Percentiles rank a stretch among this genome's conserved stretches.
Conservation (phyloP, 2,888 invertebrate genomes). For the Chrysolina americana region DNA sequence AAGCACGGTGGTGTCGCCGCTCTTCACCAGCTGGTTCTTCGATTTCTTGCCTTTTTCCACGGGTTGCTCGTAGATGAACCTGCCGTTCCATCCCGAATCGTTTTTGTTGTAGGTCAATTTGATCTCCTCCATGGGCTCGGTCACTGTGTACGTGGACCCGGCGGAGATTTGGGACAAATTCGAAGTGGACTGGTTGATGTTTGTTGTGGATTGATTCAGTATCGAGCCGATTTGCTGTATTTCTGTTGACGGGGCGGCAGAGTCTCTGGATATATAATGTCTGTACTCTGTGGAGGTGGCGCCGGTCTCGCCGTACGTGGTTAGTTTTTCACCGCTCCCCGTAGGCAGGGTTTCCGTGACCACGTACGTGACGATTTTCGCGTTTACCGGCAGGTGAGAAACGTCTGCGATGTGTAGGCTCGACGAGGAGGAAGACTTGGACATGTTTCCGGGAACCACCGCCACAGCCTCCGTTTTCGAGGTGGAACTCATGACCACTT, state of each 20-base stretch:
- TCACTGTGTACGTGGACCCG: conserved; percentile 66
- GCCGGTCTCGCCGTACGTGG: conserved; percentile 64
- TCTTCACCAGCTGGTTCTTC: conserved; percentile 43
- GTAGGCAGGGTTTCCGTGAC: conserved; percentile 66
- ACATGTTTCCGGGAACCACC: conserved; percentile 55
- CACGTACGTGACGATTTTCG: conserved; percentile 64
- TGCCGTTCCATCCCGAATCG: conserved; percentile 71
- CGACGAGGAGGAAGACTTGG: conserved; percentile 66
- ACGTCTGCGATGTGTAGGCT: conserved; percentile 67
- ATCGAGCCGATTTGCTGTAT: conserved; percentile 67
- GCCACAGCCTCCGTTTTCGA: conserved; percentile 48
- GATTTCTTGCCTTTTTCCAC: conserved; percentile 50
- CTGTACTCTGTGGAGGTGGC: conserved; percentile 66
- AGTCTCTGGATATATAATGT: conserved; percentile 64
- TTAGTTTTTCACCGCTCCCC: conserved; percentile 67
- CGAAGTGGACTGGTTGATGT: conserved; percentile 63
- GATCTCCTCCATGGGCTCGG: conserved; percentile 67
- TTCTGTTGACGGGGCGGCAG: conserved; percentile 56
- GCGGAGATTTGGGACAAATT: conserved; percentile 65
- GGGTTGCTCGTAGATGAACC: conserved; percentile 68
- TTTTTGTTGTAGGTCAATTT: conserved; percentile 65
- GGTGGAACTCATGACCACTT: conserved; percentile 50
- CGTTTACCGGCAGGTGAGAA: conserved; percentile 65
- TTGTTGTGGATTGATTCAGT: conserved; percentile 64
- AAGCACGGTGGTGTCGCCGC: conserved; percentile 50